Evolutionary conservation across 2,888 invertebrate species (phyloP), one percentile per base, ranked within the genome.

Genomic region (Oithona nana): DNA sequence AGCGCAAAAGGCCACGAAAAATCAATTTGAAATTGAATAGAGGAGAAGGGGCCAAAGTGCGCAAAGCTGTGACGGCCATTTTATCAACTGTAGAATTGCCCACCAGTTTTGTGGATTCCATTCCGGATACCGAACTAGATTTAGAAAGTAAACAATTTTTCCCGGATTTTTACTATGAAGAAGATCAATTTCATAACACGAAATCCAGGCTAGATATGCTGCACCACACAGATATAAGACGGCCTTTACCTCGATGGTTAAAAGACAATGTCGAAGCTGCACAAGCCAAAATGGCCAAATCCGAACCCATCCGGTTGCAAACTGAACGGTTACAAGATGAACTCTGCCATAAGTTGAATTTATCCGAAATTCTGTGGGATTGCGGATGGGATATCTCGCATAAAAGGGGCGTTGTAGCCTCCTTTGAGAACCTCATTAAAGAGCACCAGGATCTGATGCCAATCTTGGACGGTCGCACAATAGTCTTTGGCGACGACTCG

Each of bases 401-500:
- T 26, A 22, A 24, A 3, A n/a, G 57, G 22, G 29, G 49, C 22
- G 50, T 29, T n/a, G 3, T 49, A 28, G 26, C 30, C n/a, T 63
- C 58, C 11, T 64, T 65, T 29, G 51, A 63, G 20, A 57, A 28
- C 51, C 63, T 65, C 28, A 51, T 50, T 8, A 48, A 54, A 8
- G 39, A 64, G 31, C 63, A 65, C 31, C 48, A 48, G 13, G 61
- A 58, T 20, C 51, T 49, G 1, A 52, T 61, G 54, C 24, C 29
- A 3, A 28, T 49, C 31, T 22, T 77, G 76, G 64, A 71, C 85
- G 86, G 81, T 66, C 79, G 88, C 67, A 83, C 80, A 26, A 77
- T 94, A 64, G 85, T 88, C 2, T 83, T 94, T 75, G 88, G 89
- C 1, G 84, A 84, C 67, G 87, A 88, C 69, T 92, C 92, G 2